Percentiles rank a stretch among this genome's conserved stretches.
Conservation (phyloP, 2,888 invertebrate genomes). For the Napeogenes sylphis region DNA sequence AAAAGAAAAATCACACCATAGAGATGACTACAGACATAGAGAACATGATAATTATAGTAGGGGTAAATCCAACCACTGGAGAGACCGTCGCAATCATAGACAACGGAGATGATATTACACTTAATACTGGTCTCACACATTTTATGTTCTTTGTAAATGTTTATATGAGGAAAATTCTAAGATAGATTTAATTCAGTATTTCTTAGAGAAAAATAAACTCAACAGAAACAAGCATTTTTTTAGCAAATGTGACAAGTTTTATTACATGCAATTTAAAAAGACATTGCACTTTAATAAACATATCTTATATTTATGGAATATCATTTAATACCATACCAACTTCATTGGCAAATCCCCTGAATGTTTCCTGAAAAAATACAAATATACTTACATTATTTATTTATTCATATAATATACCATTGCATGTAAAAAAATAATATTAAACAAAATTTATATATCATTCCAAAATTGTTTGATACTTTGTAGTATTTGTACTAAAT, state of each 20-base stretch:
- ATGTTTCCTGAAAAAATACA: conserved; percentile 41
- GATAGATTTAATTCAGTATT: too few species aligned
- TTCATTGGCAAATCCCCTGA: conserved; percentile 44
- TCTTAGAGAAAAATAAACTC: neutral
- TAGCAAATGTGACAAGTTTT: neutral
- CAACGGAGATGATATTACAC: conserved; percentile 19
- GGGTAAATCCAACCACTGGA: conserved; percentile 33
- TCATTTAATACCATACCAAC: conserved; percentile 33
- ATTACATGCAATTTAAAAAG: neutral
- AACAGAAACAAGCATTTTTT: conserved; percentile 1
- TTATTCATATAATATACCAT: neutral
- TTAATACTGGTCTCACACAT: neutral
- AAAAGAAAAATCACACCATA: conserved; percentile 46
- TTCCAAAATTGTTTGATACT: neutral
- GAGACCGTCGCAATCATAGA: conserved; percentile 34
- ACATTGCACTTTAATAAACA: conserved; percentile 8
- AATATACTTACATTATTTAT: conserved; percentile 11
- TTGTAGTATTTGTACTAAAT: neutral
- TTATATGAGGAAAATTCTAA: too few species aligned
- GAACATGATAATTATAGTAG: conserved; percentile 47
- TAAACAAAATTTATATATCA: neutral
- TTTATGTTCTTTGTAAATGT: too few species aligned
- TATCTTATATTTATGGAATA: conserved; percentile 15
- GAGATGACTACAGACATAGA: conserved; percentile 47
- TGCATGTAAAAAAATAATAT: neutral